phyloP scores from a whole-genome alignment of 2,797 vertebrate genomes.

The Falco columbarius region DNA sequence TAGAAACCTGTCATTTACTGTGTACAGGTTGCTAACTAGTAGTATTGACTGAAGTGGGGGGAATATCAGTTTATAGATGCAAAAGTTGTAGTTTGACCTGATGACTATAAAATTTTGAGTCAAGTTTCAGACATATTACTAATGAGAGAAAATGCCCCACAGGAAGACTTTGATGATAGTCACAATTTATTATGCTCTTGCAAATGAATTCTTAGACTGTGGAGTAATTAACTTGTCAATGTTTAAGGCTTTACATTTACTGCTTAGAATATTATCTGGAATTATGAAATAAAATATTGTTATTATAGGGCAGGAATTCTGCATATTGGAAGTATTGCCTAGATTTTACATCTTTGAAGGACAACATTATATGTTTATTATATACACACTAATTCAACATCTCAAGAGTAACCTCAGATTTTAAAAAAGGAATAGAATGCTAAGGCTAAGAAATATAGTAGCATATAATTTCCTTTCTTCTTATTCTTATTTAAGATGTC shows the following conservation, averaged over 20 bases:
- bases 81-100: constrained; percentile 17
- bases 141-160: constrained; percentile 56
- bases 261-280: constrained; percentile 51
- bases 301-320: constrained; percentile 2
- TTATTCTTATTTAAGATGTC: neutral
- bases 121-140: constrained; percentile 16
- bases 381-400: neutral
- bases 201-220: constrained; percentile 64
- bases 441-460: neutral
- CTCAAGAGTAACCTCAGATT: neutral
- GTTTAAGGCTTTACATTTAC: constrained; percentile 55
- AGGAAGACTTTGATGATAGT: constrained; percentile 58
- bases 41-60: neutral
- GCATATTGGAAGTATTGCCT: neutral
- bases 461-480: neutral
- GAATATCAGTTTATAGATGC: constrained; percentile 28
- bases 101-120: constrained; percentile 33
- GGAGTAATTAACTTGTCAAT: constrained; percentile 74
- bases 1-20: neutral
- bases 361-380: neutral
- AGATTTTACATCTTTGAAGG: neutral
- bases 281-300: constrained; percentile 41
- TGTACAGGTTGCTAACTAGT: neutral
- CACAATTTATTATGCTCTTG: constrained; percentile 65
- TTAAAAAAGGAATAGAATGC: neutral